These are phyloP conservation scores for Calyptommatus sinebrachiatus DNA, from an alignment of 2,113 vertebrate genomes.

Conservation along the genomic window DNA sequence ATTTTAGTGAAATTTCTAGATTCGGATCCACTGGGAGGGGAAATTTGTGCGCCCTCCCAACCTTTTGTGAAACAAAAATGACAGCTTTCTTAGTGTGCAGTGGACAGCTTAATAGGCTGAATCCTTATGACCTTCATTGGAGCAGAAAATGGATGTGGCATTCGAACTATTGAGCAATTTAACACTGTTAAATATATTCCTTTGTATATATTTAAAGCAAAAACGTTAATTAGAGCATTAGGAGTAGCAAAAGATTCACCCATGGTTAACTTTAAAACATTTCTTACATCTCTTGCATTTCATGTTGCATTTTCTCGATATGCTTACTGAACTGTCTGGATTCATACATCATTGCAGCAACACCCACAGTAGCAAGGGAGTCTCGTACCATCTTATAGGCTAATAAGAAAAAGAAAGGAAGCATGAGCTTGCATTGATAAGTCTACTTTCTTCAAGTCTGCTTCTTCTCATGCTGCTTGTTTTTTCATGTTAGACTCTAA, in stretches of 20 bases:
- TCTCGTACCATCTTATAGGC: too few species aligned
- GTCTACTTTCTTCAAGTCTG: too few species aligned
- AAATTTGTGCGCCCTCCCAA: neutral
- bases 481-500: too few species aligned
- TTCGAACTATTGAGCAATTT: neutral
- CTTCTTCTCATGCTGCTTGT: too few species aligned
- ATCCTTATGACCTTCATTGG: neutral
- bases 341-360: neutral
- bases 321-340: neutral
- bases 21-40: slow-evolving; percentile 2
- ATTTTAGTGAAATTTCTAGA: slow-evolving; percentile 21
- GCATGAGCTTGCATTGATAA: too few species aligned
- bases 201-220: neutral
- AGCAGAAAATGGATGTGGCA: neutral
- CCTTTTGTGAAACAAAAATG: neutral
- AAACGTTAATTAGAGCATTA: neutral
- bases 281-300: neutral
- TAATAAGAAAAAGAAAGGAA: too few species aligned
- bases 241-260: neutral
- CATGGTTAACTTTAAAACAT: neutral
- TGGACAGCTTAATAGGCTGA: neutral
- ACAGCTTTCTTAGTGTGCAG: neutral
- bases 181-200: neutral
- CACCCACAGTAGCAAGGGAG: too few species aligned
- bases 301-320: neutral